These are phyloP conservation scores for Epinotia bilunana DNA, from an alignment of 2,888 invertebrate species.

Conservation along the genomic window DNA sequence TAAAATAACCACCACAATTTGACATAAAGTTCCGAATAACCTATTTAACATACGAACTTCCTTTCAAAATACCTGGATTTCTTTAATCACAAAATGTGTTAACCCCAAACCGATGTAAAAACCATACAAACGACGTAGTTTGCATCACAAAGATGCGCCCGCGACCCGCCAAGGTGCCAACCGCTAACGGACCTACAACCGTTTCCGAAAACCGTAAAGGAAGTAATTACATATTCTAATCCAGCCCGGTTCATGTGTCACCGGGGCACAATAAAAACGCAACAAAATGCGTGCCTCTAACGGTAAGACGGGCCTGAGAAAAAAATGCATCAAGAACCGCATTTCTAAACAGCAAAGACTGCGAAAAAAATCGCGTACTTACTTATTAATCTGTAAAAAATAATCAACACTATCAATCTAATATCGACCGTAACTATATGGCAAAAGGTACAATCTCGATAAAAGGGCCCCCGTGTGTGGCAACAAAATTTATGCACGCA, in stretches of 20 bases:
- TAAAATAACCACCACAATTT: neutral
- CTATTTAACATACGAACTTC: slow-evolving; percentile 15
- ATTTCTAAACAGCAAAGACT: slow-evolving; percentile 65
- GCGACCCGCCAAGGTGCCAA: slow-evolving; percentile 63
- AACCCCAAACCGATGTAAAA: slow-evolving; percentile 28
- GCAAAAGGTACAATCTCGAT: slow-evolving; percentile 54
- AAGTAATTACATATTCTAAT: slow-evolving; percentile 85
- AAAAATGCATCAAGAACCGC: slow-evolving; percentile 75
- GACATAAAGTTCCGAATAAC: neutral
- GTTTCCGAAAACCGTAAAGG: slow-evolving; percentile 83
- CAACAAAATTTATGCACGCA: slow-evolving; percentile 83
- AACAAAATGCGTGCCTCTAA: slow-evolving; percentile 68
- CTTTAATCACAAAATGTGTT: slow-evolving; percentile 31
- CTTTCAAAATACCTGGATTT: slow-evolving; percentile 16
- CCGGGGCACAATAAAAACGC: slow-evolving; percentile 74
- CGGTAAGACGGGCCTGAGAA: slow-evolving; percentile 80
- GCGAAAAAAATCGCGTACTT: slow-evolving; percentile 78
- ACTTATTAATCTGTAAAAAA: slow-evolving; percentile 71
- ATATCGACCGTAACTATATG: slow-evolving; percentile 54
- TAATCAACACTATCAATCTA: slow-evolving; percentile 52
- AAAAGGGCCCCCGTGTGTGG: slow-evolving; percentile 56
- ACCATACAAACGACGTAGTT: slow-evolving; percentile 35
- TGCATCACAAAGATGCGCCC: slow-evolving; percentile 46
- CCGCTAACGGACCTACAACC: slow-evolving; percentile 70
- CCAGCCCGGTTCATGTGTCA: slow-evolving; percentile 82